Evolutionary conservation across 2,888 invertebrate genomes (phyloP), one percentile per base, ranked within the genome.

Genomic region (Clitarchus hookeri): DNA sequence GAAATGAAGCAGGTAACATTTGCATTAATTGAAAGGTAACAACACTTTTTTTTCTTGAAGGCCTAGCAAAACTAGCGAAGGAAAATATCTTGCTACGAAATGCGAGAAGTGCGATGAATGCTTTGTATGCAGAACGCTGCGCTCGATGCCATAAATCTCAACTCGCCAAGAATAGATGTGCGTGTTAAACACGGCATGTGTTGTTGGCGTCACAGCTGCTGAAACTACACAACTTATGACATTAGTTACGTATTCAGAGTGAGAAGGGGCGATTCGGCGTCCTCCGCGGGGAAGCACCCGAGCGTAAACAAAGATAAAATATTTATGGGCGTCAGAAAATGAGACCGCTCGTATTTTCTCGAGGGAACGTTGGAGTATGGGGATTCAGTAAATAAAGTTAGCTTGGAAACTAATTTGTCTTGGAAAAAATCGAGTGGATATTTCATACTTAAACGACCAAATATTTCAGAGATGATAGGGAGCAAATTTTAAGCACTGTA

Each of bases 271-370:
- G n/a, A n/a, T 19, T 11, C 23, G 65, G 65, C 23, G n/a, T 12
- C n/a, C 13, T 16, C n/a, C 23, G 16, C 8, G 65, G 23, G 8
- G 65, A n/a, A 23, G 65, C 65, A 65, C 65, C 65, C 65, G n/a
- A 23, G 65, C 16, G 65, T 65, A 65, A 65, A 23, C 65, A 65
- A 65, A 65, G 19, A 65, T 65, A 65, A n/a, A 6, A 65, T 65
- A 65, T 65, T 65, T 65, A 65, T 65, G 16, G 65, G 16, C 65
- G 65, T 65, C 65, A n/a, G 23, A 65, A n/a, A 65, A 65, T 65
- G 65, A 65, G 65, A 65, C 65, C 65, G 65, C 65, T 65, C 65
- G 65, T 65, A 65, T n/a, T n/a, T 65, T n/a, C 65, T 6, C n/a
- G 16, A n/a, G 65, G n/a, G n/a, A 65, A 65, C 65, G 8, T 19